A percentile compares a stretch with the other conserved stretches of the same genome.
Conservation (phyloP, 2,113 vertebrate species). For the Sinocyclocheilus maitianheensis region DNA sequence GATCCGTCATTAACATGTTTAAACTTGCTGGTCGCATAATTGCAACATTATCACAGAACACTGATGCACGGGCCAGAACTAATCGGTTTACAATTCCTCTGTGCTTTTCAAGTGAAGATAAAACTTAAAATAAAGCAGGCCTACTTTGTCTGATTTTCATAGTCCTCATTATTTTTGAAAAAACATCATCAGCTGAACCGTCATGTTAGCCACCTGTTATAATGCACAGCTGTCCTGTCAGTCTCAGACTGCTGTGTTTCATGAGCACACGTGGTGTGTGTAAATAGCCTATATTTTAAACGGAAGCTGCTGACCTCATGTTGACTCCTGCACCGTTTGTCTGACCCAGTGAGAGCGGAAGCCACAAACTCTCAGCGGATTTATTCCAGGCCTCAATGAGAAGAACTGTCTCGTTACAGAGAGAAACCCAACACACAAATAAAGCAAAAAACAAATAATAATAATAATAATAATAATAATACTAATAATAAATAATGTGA, state of each 20-base stretch:
- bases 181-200: background rate
- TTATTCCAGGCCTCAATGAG: background rate
- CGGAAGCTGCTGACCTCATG: background rate
- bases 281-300: background rate
- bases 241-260: background rate
- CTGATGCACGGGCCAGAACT: slow-evolving; percentile 1
- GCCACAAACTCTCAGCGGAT: background rate
- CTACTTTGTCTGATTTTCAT: background rate
- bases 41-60: slow-evolving; percentile 14
- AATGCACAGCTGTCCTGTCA: background rate
- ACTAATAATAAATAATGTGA: too few species aligned
- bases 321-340: background rate
- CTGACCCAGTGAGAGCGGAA: background rate
- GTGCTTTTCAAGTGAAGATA: slow-evolving; percentile 6
- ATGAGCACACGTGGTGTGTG: background rate
- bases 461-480: too few species aligned
- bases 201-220: background rate
- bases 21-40: slow-evolving; percentile 38
- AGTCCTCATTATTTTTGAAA: background rate
- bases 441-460: background rate
- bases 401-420: background rate
- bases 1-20: slow-evolving; percentile 47
- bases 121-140: background rate
- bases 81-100: slow-evolving; percentile 19
- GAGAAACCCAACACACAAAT: background rate